These are phyloP conservation scores for Steatornis caripensis DNA, from an alignment of 2,113 vertebrate genomes.

Conservation along the genomic window DNA sequence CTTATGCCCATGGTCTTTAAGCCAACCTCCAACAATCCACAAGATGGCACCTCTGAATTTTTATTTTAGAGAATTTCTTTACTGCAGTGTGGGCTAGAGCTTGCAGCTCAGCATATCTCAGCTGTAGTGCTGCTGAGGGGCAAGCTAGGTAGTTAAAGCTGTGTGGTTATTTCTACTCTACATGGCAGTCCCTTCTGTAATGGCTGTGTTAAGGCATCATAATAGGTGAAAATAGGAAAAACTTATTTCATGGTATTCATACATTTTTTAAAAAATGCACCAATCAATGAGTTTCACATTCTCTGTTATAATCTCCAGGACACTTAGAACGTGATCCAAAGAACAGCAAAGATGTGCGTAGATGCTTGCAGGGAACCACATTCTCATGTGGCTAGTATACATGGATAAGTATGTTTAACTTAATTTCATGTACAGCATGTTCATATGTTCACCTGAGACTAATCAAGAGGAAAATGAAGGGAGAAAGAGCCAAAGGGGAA, in stretches of 20 bases:
- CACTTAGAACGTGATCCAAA: neutral
- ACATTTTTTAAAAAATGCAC: neutral
- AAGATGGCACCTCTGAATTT: neutral
- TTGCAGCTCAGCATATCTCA: neutral
- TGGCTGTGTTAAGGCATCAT: neutral
- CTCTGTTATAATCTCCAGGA: neutral
- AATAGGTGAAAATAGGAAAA: neutral
- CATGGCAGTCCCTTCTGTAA: neutral
- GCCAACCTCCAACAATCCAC: no score
- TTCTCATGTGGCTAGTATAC: neutral
- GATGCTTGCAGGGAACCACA: neutral
- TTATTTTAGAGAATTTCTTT: neutral
- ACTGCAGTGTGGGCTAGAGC: rapidly evolving
- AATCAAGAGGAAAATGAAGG: neutral
- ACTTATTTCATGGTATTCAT: neutral
- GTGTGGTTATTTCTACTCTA: neutral
- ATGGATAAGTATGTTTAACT: neutral
- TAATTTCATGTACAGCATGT: rapidly evolving
- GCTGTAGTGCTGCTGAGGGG: neutral
- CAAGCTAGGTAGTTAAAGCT: neutral
- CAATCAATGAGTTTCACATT: neutral
- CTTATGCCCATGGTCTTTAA: no score
- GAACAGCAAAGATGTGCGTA: neutral
- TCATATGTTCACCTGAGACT: neutral
- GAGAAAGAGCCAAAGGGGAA: neutral